phyloP scores from a whole-genome alignment of 2,888 invertebrate species.

The Morinoia aosen region DNA sequence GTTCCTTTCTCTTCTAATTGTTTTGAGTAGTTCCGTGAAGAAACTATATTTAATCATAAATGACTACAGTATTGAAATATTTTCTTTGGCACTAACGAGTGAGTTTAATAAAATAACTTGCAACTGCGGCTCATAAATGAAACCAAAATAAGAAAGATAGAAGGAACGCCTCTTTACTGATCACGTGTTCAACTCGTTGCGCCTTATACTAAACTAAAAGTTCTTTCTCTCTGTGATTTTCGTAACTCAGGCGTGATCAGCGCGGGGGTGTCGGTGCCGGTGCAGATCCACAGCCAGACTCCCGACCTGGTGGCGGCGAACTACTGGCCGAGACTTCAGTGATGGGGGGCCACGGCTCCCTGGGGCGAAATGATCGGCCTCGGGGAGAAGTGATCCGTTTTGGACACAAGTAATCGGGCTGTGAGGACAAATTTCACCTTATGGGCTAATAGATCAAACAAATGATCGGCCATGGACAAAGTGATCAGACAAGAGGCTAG shows the following conservation, averaged over 20 bases:
- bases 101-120: too few species aligned
- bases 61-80: too few species aligned
- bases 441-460: neutral
- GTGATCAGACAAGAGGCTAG: neutral
- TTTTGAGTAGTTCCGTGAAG: too few species aligned
- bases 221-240: neutral
- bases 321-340: conserved; percentile 68
- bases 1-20: too few species aligned
- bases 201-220: neutral
- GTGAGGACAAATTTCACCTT: neutral
- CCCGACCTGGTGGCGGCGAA: conserved; percentile 67
- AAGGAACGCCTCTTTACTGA: too few species aligned
- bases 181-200: too few species aligned
- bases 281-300: conserved; percentile 68
- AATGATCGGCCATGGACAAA: neutral
- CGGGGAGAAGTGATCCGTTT: conserved; percentile 34
- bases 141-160: too few species aligned
- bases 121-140: too few species aligned
- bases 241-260: conserved; percentile 65
- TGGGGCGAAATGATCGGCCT: conserved; percentile 41
- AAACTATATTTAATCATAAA: too few species aligned
- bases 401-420: neutral
- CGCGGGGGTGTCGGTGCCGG: conserved; percentile 68
- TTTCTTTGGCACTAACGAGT: too few species aligned
- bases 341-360: conserved; percentile 59